Base-by-base conservation (phyloP, 2,888 invertebrate genomes). In the Ischnus inquisitorius region DNA sequence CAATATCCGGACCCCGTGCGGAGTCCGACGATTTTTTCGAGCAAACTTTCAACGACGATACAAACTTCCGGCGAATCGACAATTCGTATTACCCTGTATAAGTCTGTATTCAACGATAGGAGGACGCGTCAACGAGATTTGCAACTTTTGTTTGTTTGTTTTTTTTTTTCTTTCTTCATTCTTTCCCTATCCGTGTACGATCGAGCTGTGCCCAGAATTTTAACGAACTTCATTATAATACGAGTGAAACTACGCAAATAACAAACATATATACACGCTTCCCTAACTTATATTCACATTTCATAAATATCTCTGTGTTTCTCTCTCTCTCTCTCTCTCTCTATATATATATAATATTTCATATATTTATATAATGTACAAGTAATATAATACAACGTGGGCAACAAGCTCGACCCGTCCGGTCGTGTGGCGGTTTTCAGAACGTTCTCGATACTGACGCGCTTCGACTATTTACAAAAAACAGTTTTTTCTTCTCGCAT, bases 11-110 rank as follows among this genome's bases (percentile, higher is more conserved):
- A 78, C 86, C 68, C 69, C 88, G 78, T 60, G 64, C 79, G 43
- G 79, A 77, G 85, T 71, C 76, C 69, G 87, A 68, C 83, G 84
- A 91, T 91, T 91, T 86, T 91, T 91, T 90, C 91, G 90, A 90
- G 88, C 91, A 87, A 84, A 85, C 80, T 16, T 77, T 76, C 51
- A 67, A 84, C 81, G 19, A 72, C 54, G 14, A 19, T 8, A 8
- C 74, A n/a, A 4, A 43, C 43, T 14, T n/a, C 69, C 72, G 62
- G 16, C 72, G 16, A 67, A 62, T 67, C 72, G 67, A 71, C 78
- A 60, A 79, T 77, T 80, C n/a, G 67, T 80, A 88, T 89, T 91
- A 92, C 90, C 91, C 90, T 91, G 91, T 90, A 88, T 89, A 88
- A 86, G 89, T 90, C 89, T 87, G 65, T 79, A 46, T 67, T 78